phyloP scores from a whole-genome alignment of 2,113 vertebrate genomes.

The Sturnira hondurensis region DNA sequence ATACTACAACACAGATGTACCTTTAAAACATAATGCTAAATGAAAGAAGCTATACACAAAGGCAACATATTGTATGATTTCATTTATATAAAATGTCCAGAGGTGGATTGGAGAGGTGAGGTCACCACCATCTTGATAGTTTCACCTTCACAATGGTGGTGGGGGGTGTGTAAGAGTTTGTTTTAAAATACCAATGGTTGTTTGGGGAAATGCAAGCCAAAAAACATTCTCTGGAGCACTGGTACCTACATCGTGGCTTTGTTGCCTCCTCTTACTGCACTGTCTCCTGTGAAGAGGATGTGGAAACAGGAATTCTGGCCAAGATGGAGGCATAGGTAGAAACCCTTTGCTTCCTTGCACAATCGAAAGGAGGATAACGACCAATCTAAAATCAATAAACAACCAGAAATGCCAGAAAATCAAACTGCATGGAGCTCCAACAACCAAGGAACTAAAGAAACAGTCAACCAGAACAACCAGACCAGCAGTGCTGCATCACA shows the following conservation, averaged over 20 bases:
- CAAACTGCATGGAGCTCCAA: no score
- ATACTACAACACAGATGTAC: background rate
- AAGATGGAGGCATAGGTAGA: no score
- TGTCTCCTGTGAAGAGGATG: accelerated
- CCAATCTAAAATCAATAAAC: no score
- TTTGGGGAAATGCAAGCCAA: accelerated
- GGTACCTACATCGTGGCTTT: no score
- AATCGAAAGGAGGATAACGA: no score
- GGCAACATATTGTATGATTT: background rate
- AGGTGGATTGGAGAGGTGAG: background rate
- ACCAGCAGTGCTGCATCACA: no score
- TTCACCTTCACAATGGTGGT: accelerated
- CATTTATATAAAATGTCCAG: background rate
- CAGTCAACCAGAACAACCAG: no score
- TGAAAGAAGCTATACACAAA: background rate
- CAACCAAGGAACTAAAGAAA: no score
- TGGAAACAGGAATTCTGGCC: no score
- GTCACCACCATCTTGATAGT: accelerated
- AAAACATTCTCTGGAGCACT: no score
- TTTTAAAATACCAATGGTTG: accelerated
- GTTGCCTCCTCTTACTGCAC: background rate
- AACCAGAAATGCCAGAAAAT: no score
- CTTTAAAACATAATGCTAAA: background rate
- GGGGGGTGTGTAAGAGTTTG: accelerated
- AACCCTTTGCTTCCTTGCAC: no score